Conservation (phyloP, 2,888 invertebrate genomes). For the Cybosia mesomella region DNA sequence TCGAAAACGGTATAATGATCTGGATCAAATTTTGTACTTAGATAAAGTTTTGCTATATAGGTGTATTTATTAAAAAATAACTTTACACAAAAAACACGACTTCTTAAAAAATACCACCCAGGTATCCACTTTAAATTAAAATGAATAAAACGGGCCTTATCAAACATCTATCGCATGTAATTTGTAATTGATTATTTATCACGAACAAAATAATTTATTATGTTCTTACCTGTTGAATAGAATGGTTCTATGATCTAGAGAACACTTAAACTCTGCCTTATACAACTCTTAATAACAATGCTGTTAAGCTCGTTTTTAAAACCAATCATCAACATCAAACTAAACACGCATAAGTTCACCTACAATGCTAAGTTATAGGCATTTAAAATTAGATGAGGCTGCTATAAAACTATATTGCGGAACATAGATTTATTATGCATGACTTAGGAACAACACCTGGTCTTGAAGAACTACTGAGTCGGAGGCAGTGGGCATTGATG, state of each 20-base stretch:
- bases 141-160: background rate
- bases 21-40: background rate
- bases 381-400: conserved; percentile 1
- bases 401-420: background rate
- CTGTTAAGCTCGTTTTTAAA: background rate
- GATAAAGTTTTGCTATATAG: too few relatives aligned
- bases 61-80: background rate
- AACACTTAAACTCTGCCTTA: background rate
- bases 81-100: too few relatives aligned
- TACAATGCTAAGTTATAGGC: background rate
- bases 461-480: conserved; percentile 64
- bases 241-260: background rate
- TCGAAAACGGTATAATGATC: background rate
- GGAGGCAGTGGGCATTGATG: conserved; percentile 69
- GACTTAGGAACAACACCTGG: conserved; percentile 55
- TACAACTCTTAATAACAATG: background rate
- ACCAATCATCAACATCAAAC: conserved; percentile 12
- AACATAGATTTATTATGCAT: background rate
- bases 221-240: background rate
- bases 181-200: background rate
- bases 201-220: background rate
- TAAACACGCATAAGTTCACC: conserved; percentile 1
- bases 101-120: too few relatives aligned
- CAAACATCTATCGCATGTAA: background rate
- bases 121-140: too few relatives aligned